Evolutionary conservation across 2,113 vertebrate species (phyloP), one percentile per base, ranked within the genome.

Genomic region (Otocyon megalotis): DNA sequence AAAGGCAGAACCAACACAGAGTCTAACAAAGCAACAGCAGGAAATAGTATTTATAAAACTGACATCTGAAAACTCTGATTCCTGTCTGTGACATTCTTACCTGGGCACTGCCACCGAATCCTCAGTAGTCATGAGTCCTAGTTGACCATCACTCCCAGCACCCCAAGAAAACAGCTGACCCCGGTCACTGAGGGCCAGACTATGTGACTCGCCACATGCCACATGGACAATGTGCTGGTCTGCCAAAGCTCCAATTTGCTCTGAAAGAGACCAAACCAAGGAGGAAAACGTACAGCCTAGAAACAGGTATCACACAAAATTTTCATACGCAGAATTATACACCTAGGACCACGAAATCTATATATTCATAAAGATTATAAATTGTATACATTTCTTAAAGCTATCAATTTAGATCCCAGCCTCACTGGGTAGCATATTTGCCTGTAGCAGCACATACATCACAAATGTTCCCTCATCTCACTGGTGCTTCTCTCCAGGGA

Each of bases 91-190:
- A 74, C 56, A 80, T 3, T 35, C 90, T 98, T 98, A 99, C 99
- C 99, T 99, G 93, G 99, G 99, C 72, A 99, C 99, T 6, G 98
- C 97, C 97, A 99, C 99, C 0, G 98, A 98, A 0, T 98, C 98
- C 95, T 99, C 99, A 35, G 98, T 93, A 0, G 99, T 99, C 93
- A 99, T 99, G 72, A 99, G 99, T 37, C 99, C 99, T 5, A 99
- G 98, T 76, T 99, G 99, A 0, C 99, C 99, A 5, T 99, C 99
- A 0, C 99, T 99, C 48, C 99, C 99, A 0, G 99, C 99, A 0
- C 99, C 99, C 99, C 99, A 99, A 53, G 99, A 99, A 97, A 99
- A 99, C 92, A 99, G 99, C 91, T 99, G 99, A 81, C 99, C 99
- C 96, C 99, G 99, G 97, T 99, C 99, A 0, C 99, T 99, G 90